Evolutionary conservation across 2,888 invertebrate genomes (phyloP).

Genomic region (Notodonta ziczac): DNA sequence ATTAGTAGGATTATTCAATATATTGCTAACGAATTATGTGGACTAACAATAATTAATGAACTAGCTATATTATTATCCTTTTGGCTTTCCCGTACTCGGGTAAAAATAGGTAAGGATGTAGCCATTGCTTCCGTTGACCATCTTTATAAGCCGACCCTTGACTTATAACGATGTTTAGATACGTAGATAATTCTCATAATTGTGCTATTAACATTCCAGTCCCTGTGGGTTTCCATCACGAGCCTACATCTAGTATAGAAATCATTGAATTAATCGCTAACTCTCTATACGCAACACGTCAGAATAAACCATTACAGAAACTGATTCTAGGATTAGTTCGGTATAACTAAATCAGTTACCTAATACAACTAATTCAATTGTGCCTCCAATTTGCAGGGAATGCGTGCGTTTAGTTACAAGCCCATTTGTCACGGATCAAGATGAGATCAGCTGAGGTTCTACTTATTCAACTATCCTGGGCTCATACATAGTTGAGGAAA

Average conservation of each 20-base stretch:
- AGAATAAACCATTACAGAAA: neutral
- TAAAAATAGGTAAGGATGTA: no score
- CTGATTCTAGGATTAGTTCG: constrained; percentile 3
- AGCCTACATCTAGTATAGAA: neutral
- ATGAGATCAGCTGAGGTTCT: constrained; percentile 22
- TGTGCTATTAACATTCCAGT: no score
- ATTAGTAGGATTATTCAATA: no score
- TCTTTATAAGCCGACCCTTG: no score
- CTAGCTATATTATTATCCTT: no score
- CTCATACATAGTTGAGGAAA: constrained; percentile 19
- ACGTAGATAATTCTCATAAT: no score
- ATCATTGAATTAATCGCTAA: neutral
- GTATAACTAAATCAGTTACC: constrained; percentile 9
- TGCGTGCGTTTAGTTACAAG: constrained; percentile 15
- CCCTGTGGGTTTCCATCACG: neutral
- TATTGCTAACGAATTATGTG: no score
- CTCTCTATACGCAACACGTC: neutral
- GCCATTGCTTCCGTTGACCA: no score
- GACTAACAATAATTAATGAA: no score
- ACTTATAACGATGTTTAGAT: no score
- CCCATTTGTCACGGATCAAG: constrained; percentile 16
- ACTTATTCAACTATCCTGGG: neutral
- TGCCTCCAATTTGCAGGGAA: constrained; percentile 2
- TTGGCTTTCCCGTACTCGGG: no score
- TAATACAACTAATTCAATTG: constrained; percentile 12